Conservation (phyloP, 2,797 vertebrate genomes). For the Micromesistius poutassou region DNA sequence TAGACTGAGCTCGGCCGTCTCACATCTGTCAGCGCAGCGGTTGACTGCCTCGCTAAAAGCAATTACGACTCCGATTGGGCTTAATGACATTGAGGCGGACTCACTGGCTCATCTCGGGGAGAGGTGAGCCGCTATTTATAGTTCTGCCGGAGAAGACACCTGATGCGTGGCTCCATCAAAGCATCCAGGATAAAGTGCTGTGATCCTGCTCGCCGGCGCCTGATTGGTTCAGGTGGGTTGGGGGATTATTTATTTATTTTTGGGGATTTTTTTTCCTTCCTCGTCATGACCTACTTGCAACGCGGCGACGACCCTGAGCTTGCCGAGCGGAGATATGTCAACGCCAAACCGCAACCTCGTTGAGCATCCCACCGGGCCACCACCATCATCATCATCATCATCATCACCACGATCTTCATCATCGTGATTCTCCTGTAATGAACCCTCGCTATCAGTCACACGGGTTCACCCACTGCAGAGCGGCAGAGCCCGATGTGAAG, state of each 20-base stretch:
- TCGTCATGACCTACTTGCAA: conserved; percentile 41
- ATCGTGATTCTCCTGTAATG: not conserved
- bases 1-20: conserved; percentile 43
- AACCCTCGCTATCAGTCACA: not conserved
- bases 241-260: not conserved
- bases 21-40: conserved; percentile 61
- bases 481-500: no score
- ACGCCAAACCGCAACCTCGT: not conserved
- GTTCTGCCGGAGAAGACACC: conserved; percentile 60
- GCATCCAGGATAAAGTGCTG: conserved; percentile 32
- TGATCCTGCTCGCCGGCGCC: conserved; percentile 14
- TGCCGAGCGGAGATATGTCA: not conserved
- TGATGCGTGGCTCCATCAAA: conserved; percentile 55
- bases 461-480: not conserved
- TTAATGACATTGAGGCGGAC: conserved; percentile 66
- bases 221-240: conserved; percentile 41
- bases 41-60: conserved; percentile 66
- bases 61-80: conserved; percentile 68
- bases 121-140: conserved; percentile 65
- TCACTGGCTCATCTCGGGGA: conserved; percentile 57
- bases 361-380: not conserved
- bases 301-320: not conserved
- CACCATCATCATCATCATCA: no score
- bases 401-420: not conserved
- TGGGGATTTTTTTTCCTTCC: conserved; percentile 11